phyloP scores from a whole-genome alignment of 2,113 vertebrate genomes.

The Oreotrochilus melanogaster region DNA sequence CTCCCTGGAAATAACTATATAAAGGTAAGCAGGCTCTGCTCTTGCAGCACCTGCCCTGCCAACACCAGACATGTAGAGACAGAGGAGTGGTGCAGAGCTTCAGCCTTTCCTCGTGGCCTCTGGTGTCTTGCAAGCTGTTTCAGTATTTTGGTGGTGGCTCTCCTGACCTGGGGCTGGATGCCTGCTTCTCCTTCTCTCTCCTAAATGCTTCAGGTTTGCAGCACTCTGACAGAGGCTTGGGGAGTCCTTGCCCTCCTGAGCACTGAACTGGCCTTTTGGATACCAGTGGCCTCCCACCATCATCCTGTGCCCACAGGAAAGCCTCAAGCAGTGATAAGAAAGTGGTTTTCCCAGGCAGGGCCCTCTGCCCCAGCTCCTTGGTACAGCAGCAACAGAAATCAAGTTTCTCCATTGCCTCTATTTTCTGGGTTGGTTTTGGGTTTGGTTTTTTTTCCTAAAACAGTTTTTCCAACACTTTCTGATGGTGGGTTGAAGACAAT shows the following conservation, averaged over 20 bases:
- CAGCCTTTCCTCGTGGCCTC: background rate
- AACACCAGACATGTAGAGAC: fast-evolving
- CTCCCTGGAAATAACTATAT: fast-evolving
- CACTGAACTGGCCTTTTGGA: fast-evolving
- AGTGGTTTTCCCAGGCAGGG: background rate
- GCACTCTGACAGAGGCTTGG: fast-evolving
- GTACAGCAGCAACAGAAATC: background rate
- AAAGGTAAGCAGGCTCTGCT: background rate
- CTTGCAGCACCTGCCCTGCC: background rate
- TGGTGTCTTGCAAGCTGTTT: fast-evolving
- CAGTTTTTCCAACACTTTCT: background rate
- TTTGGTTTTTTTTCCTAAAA: background rate
- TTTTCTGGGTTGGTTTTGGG: fast-evolving
- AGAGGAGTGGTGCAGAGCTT: fast-evolving
- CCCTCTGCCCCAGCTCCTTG: background rate
- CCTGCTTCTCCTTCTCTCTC: background rate
- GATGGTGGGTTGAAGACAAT: fast-evolving
- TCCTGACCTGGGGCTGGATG: fast-evolving
- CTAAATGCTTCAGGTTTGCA: background rate
- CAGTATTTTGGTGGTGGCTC: fast-evolving
- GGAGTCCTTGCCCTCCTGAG: background rate
- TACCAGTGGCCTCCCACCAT: fast-evolving
- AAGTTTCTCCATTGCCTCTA: background rate
- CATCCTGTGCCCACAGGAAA: background rate
- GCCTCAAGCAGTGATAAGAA: background rate